Percentiles rank a stretch among this genome's conserved stretches.
phyloP scores from a whole-genome alignment of 2,113 vertebrate genomes.

The Ceuthmochares aereus region DNA sequence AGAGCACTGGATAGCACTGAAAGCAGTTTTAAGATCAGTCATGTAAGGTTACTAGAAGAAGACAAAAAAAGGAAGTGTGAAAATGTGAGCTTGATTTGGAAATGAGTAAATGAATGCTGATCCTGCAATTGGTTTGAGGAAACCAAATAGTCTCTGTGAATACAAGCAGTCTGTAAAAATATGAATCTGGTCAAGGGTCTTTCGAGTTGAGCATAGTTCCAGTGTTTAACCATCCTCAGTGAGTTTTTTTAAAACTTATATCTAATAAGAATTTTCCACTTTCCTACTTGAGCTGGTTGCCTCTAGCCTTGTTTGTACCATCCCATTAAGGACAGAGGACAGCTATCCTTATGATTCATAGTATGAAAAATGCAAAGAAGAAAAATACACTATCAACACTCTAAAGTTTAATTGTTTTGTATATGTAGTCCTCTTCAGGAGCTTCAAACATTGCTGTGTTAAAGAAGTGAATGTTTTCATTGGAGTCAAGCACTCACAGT shows the following conservation, averaged over 20 bases:
- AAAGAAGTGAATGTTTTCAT: neutral
- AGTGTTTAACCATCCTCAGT: neutral
- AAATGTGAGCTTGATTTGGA: neutral
- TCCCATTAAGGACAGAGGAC: neutral
- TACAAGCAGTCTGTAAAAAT: neutral
- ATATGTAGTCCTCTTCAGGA: neutral
- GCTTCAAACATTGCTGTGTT: neutral
- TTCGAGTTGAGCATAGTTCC: neutral
- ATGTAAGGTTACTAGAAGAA: neutral
- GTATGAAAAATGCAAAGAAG: neutral
- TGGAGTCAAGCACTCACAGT: neutral
- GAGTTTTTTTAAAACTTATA: neutral
- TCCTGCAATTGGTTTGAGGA: neutral
- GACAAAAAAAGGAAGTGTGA: neutral
- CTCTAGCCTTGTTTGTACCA: neutral
- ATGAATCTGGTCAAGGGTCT: neutral
- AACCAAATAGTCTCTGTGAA: fast-evolving
- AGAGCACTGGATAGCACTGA: neutral
- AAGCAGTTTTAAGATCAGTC: neutral
- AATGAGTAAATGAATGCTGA: neutral
- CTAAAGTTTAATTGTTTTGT: neutral
- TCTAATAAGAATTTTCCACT: neutral
- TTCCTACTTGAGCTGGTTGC: neutral
- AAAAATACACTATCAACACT: neutral
- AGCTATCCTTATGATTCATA: neutral